Percentiles rank a stretch among this genome's conserved stretches.
These are phyloP conservation scores for Lasiommata megera DNA, from an alignment of 2,888 invertebrate genomes.

Conservation along the genomic window DNA sequence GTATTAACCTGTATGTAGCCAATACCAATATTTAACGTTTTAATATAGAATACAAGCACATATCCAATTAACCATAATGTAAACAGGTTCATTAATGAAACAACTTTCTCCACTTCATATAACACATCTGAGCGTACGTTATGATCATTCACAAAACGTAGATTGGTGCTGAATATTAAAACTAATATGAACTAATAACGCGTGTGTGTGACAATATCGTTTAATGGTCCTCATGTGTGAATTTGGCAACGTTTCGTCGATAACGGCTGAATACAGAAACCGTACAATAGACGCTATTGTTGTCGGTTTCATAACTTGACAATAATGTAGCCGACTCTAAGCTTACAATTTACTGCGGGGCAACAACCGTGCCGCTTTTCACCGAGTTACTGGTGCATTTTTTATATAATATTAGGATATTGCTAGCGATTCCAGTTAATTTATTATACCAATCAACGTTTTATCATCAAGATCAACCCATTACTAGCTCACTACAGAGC, in stretches of 20 bases:
- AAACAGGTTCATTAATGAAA: no score
- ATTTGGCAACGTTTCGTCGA: conserved; percentile 34
- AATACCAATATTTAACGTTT: no score
- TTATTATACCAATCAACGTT: no score
- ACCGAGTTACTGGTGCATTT: neutral
- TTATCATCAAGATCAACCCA: no score
- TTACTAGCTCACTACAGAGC: no score
- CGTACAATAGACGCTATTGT: conserved; percentile 31
- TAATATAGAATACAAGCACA: no score
- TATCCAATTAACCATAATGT: no score
- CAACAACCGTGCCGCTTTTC: conserved; percentile 3
- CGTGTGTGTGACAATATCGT: neutral
- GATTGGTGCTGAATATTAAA: neutral
- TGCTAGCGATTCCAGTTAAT: no score
- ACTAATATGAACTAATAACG: neutral
- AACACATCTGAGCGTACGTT: no score
- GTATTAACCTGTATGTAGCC: no score
- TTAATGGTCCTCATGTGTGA: conserved; percentile 9
- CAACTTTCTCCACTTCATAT: no score
- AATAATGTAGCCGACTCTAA: conserved; percentile 33
- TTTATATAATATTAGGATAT: neutral
- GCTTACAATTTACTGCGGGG: conserved; percentile 19
- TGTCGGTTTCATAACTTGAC: conserved; percentile 37
- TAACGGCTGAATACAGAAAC: conserved; percentile 24
- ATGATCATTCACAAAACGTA: neutral